phyloP scores from a whole-genome alignment of 2,888 invertebrate species.

The Leptura quadrifasciata region DNA sequence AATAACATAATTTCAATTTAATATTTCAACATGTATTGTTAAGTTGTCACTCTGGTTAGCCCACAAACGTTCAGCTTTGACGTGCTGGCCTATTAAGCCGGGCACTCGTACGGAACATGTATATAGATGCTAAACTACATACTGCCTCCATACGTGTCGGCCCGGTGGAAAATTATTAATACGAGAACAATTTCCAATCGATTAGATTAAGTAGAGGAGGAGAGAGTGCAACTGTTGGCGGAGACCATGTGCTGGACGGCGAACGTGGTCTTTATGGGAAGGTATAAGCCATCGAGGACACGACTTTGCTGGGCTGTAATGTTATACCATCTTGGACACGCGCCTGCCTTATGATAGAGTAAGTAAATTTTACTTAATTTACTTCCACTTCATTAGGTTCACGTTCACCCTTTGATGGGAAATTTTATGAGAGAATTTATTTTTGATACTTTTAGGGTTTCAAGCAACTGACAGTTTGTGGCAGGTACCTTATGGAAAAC shows the following conservation, averaged over 20 bases:
- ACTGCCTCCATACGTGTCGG: background rate
- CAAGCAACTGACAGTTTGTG: slow-evolving; percentile 2
- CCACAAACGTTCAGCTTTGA: background rate
- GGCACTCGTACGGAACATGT: slow-evolving; percentile 15
- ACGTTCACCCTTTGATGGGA: slow-evolving; percentile 13
- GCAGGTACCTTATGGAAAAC: background rate
- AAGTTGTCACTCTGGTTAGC: slow-evolving; percentile 15
- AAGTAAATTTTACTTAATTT: slow-evolving; percentile 27
- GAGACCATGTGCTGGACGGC: slow-evolving; percentile 60
- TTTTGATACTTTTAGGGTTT: slow-evolving; percentile 22
- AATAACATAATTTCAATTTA: background rate
- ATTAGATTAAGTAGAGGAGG: slow-evolving; percentile 55
- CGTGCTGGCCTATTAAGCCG: background rate
- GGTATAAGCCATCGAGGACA: background rate
- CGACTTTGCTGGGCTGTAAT: slow-evolving; percentile 42
- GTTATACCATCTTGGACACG: slow-evolving; percentile 53
- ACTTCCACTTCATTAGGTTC: slow-evolving; percentile 44
- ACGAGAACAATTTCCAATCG: slow-evolving; percentile 60
- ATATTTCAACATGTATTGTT: slow-evolving; percentile 19
- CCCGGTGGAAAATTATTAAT: slow-evolving; percentile 53
- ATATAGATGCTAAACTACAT: slow-evolving; percentile 2
- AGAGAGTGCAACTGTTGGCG: slow-evolving; percentile 58
- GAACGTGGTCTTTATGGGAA: slow-evolving; percentile 43
- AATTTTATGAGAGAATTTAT: slow-evolving; percentile 12
- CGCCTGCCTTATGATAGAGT: slow-evolving; percentile 60